phyloP scores from a whole-genome alignment of 2,797 vertebrate species.

The Cossypha niveicapilla region DNA sequence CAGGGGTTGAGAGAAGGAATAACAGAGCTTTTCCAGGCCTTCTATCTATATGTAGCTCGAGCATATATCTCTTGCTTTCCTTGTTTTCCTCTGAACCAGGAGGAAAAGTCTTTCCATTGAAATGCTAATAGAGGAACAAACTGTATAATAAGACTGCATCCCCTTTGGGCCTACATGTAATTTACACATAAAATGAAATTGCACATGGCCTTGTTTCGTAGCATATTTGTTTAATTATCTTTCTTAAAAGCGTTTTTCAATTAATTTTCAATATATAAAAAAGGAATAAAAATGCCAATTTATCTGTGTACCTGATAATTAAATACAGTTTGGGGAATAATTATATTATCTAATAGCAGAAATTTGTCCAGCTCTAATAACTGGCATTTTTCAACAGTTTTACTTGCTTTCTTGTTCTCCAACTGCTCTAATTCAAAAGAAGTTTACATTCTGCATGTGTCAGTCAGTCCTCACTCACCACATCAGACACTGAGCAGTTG shows the following conservation, averaged over 20 bases:
- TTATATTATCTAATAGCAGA: constrained; percentile 66
- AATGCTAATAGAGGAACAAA: constrained; percentile 73
- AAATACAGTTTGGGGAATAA: constrained; percentile 75
- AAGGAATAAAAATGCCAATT: constrained; percentile 72
- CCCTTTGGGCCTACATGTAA: constrained; percentile 75
- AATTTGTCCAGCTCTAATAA: constrained; percentile 66
- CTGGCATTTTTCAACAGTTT: constrained; percentile 26
- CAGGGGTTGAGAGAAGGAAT: not conserved
- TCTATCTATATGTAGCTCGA: not conserved
- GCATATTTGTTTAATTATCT: constrained; percentile 80
- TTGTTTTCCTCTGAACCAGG: constrained; percentile 52
- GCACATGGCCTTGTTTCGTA: constrained; percentile 71
- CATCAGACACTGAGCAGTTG: not conserved
- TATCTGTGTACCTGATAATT: constrained; percentile 76
- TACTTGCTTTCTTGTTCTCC: not conserved
- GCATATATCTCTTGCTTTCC: constrained; percentile 9
- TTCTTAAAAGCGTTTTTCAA: constrained; percentile 74
- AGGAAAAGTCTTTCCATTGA: constrained; percentile 66
- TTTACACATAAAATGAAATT: constrained; percentile 82
- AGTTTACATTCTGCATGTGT: not conserved
- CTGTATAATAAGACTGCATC: constrained; percentile 70
- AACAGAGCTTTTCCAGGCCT: not conserved
- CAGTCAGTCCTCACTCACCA: not conserved
- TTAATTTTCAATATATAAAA: constrained; percentile 81
- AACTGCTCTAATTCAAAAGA: not conserved